These are phyloP conservation scores for Lagodon rhomboides DNA, from an alignment of 2,797 vertebrate species.

Conservation along the genomic window DNA sequence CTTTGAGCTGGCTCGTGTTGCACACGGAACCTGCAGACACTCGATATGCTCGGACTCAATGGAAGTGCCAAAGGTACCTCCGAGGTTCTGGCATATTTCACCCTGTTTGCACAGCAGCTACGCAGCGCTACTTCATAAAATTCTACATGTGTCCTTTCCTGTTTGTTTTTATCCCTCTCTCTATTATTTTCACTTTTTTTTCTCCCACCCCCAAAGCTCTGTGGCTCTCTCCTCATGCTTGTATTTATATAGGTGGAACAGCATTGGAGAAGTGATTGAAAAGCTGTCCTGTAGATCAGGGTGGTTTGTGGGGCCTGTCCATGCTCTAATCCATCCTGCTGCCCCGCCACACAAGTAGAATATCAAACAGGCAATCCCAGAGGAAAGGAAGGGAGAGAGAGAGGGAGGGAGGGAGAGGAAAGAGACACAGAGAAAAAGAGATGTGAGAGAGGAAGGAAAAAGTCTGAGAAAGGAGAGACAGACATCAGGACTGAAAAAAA, in stretches of 20 bases:
- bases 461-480: conserved; percentile 57
- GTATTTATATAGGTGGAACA: conserved; percentile 89
- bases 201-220: conserved; percentile 33
- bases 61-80: conserved; percentile 42
- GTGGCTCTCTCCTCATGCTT: conserved; percentile 55
- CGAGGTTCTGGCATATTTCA: conserved; percentile 43
- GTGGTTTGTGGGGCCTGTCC: conserved; percentile 90
- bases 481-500: conserved; percentile 53
- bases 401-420: conserved; percentile 35
- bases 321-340: conserved; percentile 90
- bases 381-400: conserved; percentile 80
- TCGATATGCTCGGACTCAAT: conserved; percentile 40
- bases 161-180: conserved; percentile 68
- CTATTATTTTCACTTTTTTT: conserved; percentile 53
- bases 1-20: conserved; percentile 50
- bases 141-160: conserved; percentile 69
- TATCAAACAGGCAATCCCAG: conserved; percentile 89
- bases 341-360: conserved; percentile 85
- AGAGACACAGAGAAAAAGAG: conserved; percentile 44
- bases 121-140: conserved; percentile 57
- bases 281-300: conserved; percentile 88
- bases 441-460: conserved; percentile 41
- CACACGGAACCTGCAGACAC: conserved; percentile 44
- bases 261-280: conserved; percentile 87
- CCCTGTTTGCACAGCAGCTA: conserved; percentile 46